Conservation (phyloP, 53 echinoderm and acorn worm genomes). For the Stichopus horrens region DNA sequence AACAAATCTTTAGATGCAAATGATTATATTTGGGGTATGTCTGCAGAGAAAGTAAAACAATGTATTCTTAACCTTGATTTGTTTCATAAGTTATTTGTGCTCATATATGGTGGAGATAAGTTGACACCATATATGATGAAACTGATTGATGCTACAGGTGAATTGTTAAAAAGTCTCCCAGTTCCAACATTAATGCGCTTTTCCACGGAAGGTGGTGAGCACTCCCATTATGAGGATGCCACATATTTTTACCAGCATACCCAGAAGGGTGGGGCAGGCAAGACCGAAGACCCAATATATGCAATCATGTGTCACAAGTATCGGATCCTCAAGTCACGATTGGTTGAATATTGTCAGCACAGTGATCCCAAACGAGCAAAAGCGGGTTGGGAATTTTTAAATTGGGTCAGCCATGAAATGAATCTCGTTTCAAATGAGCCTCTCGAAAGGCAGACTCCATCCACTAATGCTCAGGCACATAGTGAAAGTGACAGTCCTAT, state of each 20-base stretch:
- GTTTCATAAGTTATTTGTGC: background rate
- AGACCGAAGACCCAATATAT: background rate
- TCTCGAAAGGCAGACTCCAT: background rate
- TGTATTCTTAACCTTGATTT: background rate
- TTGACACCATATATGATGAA: slow-evolving; percentile 48
- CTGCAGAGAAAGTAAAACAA: background rate
- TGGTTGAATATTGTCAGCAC: background rate
- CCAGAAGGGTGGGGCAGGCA: background rate
- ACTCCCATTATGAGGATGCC: slow-evolving; percentile 1
- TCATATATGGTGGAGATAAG: slow-evolving; percentile 13
- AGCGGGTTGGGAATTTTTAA: background rate
- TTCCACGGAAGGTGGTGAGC: slow-evolving; percentile 28
- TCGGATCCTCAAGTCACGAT: background rate
- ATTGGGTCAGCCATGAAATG: background rate
- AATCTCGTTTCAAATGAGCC: background rate
- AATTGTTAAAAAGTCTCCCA: background rate
- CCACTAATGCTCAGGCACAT: background rate
- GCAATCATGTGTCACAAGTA: background rate
- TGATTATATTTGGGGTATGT: background rate
- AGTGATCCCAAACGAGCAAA: background rate
- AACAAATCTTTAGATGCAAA: too few relatives aligned
- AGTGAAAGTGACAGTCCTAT: background rate
- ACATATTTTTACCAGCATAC: slow-evolving; percentile 26
- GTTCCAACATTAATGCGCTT: slow-evolving; percentile 25
- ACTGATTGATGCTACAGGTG: background rate